phyloP scores from a whole-genome alignment of 1,140 invertebrate genomes.

The Elymnias hypermnestra region DNA sequence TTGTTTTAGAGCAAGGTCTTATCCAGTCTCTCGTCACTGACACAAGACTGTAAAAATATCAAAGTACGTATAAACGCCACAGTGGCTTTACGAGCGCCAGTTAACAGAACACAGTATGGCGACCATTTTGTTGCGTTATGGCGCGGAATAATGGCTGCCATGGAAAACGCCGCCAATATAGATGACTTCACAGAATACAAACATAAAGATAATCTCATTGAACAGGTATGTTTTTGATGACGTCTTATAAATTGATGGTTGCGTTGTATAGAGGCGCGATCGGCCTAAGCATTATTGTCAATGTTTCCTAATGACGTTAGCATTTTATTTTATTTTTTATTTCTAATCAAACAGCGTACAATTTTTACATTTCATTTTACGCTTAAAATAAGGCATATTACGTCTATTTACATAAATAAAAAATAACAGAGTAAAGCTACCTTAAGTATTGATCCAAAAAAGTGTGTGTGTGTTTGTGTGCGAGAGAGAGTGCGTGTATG shows the following conservation, averaged over 20 bases:
- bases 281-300: too few species aligned
- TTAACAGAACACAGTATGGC: constrained; percentile 78
- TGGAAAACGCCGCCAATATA: constrained; percentile 85
- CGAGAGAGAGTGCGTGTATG: too few species aligned
- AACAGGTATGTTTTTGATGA: constrained; percentile 50
- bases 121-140: constrained; percentile 79
- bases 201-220: constrained; percentile 83
- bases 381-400: too few species aligned
- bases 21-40: constrained; percentile 64
- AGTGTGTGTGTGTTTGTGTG: too few species aligned
- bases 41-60: constrained; percentile 78
- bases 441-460: too few species aligned
- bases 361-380: too few species aligned
- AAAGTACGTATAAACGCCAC: constrained; percentile 89
- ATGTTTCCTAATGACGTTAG: too few species aligned
- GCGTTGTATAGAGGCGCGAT: too few species aligned
- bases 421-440: too few species aligned
- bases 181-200: constrained; percentile 88
- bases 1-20: constrained; percentile 64
- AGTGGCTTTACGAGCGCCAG: constrained; percentile 81
- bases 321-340: too few species aligned
- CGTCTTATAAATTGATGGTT: background rate
- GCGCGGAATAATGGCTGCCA: constrained; percentile 81
- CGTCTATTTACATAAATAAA: too few species aligned
- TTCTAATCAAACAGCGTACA: too few species aligned